Evolutionary conservation across 1,140 invertebrate genomes (phyloP).

Genomic region (Aricia agestis): DNA sequence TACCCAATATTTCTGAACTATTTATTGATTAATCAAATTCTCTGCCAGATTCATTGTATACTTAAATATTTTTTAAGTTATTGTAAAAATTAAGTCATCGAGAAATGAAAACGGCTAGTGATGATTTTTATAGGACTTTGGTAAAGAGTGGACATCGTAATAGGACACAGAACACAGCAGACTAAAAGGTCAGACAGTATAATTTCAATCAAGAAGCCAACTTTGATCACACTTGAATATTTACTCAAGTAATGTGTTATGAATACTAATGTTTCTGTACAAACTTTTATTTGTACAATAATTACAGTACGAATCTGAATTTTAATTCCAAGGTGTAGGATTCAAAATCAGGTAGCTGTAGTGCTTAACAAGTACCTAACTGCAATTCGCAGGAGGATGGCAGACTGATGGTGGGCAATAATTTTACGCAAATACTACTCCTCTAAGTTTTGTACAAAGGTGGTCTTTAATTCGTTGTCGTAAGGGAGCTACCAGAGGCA

Average conservation of each 20-base stretch:
- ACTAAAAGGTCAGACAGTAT: background rate
- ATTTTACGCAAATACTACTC: background rate
- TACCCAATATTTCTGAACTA: no score
- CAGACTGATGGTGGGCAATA: background rate
- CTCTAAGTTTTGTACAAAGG: no score
- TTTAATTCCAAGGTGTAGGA: background rate
- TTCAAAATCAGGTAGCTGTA: background rate
- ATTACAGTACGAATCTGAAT: background rate
- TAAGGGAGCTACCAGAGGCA: no score
- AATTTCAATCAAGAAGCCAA: background rate
- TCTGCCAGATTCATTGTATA: no score
- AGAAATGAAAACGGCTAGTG: no score
- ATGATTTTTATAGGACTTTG: no score
- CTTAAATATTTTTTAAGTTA: no score
- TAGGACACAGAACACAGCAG: background rate
- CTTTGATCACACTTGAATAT: background rate
- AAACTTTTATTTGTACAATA: background rate
- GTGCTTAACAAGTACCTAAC: background rate
- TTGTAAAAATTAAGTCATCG: no score
- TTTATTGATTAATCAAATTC: no score
- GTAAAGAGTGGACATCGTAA: no score
- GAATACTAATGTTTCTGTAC: constrained; percentile 8
- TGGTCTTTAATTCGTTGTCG: no score
- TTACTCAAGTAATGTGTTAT: constrained; percentile 7
- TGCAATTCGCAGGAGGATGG: background rate